Percentiles rank a stretch among this genome's conserved stretches.
Evolutionary conservation across 2,888 invertebrate genomes (phyloP).

Genomic region (Pteria penguin): DNA sequence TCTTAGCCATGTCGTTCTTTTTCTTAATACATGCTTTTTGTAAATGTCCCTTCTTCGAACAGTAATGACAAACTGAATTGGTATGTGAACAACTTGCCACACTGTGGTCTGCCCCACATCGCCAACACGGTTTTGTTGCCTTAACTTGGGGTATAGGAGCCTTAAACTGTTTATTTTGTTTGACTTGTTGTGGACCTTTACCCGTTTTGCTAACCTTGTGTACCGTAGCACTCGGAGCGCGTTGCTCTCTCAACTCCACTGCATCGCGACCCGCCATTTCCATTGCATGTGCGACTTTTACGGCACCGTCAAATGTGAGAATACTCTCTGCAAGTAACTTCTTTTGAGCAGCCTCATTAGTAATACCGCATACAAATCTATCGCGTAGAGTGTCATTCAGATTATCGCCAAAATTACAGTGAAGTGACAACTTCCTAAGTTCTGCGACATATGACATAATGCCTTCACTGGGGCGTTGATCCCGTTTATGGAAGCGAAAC

Average conservation of each 20-base stretch:
- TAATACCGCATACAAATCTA: constrained; percentile 43
- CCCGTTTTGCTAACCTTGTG: not conserved
- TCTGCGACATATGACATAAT: constrained; percentile 42
- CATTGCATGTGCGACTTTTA: not conserved
- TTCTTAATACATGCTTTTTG: no score
- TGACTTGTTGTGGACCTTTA: no score
- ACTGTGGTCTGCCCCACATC: not conserved
- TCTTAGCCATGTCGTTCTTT: no score
- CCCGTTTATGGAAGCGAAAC: constrained; percentile 45
- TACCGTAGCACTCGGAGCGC: not conserved
- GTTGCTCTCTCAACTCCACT: constrained; percentile 5
- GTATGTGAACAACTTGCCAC: not conserved
- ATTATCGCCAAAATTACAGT: constrained; percentile 47
- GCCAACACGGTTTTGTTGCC: not conserved
- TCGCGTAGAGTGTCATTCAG: constrained; percentile 46
- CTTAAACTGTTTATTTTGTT: not conserved
- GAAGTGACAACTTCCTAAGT: constrained; percentile 37
- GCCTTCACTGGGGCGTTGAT: constrained; percentile 40
- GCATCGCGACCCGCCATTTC: constrained; percentile 16
- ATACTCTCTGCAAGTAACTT: not conserved
- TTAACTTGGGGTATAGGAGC: not conserved
- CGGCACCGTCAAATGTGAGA: not conserved
- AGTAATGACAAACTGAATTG: not conserved
- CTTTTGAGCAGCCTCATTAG: constrained; percentile 1
- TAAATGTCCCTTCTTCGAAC: no score